Evolutionary conservation across 2,888 invertebrate species (phyloP), one percentile per base, ranked within the genome.

Genomic region (Tenthredo notha): DNA sequence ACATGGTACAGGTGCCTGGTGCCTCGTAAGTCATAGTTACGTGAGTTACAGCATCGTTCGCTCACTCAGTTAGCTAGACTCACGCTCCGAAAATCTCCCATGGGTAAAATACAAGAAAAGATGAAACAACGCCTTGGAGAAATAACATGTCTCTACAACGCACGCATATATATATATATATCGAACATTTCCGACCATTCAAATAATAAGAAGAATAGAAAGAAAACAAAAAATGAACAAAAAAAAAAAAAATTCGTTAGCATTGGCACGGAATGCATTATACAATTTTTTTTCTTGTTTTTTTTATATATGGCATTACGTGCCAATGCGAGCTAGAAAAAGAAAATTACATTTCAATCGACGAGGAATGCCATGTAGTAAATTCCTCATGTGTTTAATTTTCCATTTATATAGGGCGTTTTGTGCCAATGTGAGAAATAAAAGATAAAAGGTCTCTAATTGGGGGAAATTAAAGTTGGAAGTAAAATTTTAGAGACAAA

Each of bases 1-100:
- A 12, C 47, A 25, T 40, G 40, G 21, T 61, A 58, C 61, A 43
- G 65, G 80, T 65, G 80, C 40, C 80, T 80, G 15, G 80, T 65
- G 80, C 18, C 80, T 80, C 80, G 80, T 80, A 80, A 80, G 58
- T 80, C 80, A 80, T 80, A 80, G 61, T 80, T 61, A 65, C 80
- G 37, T 58, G 65, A 80, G 80, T 80, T 65, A 80, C 80, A 61
- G 80, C 80, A 58, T 80, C 80, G 80, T 33, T 80, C 80, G 80
- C 40, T 80, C 80, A 80, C 65, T 80, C 80, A 65, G 54, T 54
- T 65, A 54, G 65, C 58, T 43, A 74, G 72, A 74, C 40, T 74
- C 70, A 74, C 72, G 72, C 72, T 37, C 61, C 18, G 61, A 54
- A 80, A 65, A 77, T 77, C 77, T 77, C 80, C 80, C 80, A 61